Evolutionary conservation across 2,888 invertebrate genomes (phyloP).

Genomic region (Xanthostigma xanthostigma): DNA sequence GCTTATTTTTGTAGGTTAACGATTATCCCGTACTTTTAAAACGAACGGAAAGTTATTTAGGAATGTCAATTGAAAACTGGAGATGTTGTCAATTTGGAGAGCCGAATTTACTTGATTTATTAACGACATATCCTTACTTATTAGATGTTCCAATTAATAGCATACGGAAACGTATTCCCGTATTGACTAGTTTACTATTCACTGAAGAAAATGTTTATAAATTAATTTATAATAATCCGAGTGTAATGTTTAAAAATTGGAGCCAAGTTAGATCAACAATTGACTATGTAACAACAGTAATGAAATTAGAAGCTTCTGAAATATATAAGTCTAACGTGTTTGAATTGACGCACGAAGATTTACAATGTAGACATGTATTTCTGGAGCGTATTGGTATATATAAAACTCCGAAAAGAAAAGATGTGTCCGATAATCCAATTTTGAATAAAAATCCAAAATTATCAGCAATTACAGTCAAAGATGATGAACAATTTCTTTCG

Average conservation of each 20-base stretch:
- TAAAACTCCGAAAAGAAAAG: background rate
- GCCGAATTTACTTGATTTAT: background rate
- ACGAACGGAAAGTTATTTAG: background rate
- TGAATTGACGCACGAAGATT: background rate
- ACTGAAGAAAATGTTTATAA: background rate
- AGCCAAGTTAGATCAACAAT: background rate
- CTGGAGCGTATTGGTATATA: background rate
- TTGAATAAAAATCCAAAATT: conserved; percentile 2
- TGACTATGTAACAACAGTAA: background rate
- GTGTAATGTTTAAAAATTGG: conserved; percentile 2
- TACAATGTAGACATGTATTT: conserved; percentile 4
- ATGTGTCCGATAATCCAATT: too few species aligned
- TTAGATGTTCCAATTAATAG: background rate
- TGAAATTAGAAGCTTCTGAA: conserved; percentile 3
- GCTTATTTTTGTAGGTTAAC: background rate
- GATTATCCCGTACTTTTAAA: background rate
- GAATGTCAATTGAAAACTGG: conserved; percentile 2
- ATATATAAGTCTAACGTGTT: conserved; percentile 4
- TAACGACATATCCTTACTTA: conserved; percentile 1
- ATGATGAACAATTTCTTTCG: background rate
- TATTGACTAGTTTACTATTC: background rate
- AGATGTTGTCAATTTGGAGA: conserved; percentile 6
- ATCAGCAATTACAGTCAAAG: background rate
- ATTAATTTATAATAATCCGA: conserved; percentile 3
- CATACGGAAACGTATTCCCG: background rate